Percentiles rank a stretch among this genome's conserved stretches.
These are phyloP conservation scores for Cantharis nigra DNA, from an alignment of 2,888 invertebrate species.

Conservation along the genomic window DNA sequence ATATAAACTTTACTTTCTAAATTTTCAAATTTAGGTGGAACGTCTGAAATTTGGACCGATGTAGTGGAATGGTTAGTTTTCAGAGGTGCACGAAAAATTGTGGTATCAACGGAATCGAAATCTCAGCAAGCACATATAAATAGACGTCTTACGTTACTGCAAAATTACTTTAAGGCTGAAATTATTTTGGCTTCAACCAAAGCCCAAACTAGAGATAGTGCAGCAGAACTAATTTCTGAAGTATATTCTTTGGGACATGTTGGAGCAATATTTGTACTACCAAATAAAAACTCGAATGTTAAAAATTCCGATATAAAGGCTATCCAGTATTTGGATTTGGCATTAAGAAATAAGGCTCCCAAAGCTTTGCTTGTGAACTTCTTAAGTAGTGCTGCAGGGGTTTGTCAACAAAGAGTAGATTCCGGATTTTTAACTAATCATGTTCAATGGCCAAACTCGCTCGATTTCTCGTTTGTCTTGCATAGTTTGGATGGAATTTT, in stretches of 20 bases:
- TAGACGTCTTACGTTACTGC: slow-evolving; percentile 46
- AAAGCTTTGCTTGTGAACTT: slow-evolving; percentile 51
- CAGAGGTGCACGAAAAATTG: slow-evolving; percentile 78
- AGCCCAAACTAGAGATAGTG: slow-evolving; percentile 45
- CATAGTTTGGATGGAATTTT: slow-evolving; percentile 48
- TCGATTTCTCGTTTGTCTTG: slow-evolving; percentile 45
- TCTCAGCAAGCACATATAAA: slow-evolving; percentile 71
- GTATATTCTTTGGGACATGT: slow-evolving; percentile 45
- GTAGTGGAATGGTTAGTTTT: slow-evolving; percentile 83
- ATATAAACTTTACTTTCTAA: background rate
- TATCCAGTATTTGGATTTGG: slow-evolving; percentile 48
- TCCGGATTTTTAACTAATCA: slow-evolving; percentile 49
- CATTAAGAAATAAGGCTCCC: slow-evolving; percentile 48
- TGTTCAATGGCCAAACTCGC: slow-evolving; percentile 44
- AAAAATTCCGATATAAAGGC: slow-evolving; percentile 45
- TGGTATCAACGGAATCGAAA: slow-evolving; percentile 78
- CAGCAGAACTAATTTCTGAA: slow-evolving; percentile 42
- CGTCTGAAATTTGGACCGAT: slow-evolving; percentile 49
- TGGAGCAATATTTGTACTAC: slow-evolving; percentile 48
- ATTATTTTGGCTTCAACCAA: slow-evolving; percentile 46
- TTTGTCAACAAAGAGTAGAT: slow-evolving; percentile 45
- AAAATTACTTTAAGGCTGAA: slow-evolving; percentile 46
- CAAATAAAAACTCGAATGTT: slow-evolving; percentile 37
- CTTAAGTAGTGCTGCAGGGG: slow-evolving; percentile 43
- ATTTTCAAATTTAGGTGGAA: slow-evolving; percentile 42